Percentiles rank a stretch among this genome's conserved stretches.
Conservation (phyloP, 1,140 invertebrate species). For the Macrobrachium nipponense region DNA sequence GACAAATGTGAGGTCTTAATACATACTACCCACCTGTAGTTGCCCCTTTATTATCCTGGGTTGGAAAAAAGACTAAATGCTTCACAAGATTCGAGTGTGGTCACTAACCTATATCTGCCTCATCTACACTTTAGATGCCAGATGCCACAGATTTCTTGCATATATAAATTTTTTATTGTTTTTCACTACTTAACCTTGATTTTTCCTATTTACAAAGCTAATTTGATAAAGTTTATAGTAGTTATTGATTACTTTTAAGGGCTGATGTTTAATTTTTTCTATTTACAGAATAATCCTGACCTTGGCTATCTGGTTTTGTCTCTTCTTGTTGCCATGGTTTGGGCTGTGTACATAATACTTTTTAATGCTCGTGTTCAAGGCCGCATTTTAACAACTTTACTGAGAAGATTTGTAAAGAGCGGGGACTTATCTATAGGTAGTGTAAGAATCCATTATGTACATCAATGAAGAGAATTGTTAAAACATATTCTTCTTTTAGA, state of each 20-base stretch:
- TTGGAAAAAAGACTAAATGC: too few relatives aligned
- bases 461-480: background rate
- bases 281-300: slow-evolving; percentile 75
- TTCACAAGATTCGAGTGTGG: too few relatives aligned
- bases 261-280: background rate
- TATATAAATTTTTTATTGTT: too few relatives aligned
- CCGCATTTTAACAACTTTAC: slow-evolving; percentile 87
- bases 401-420: slow-evolving; percentile 84
- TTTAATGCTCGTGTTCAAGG: slow-evolving; percentile 94
- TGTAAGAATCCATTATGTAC: background rate
- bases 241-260: background rate
- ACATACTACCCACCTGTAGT: too few relatives aligned
- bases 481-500: background rate
- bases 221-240: background rate
- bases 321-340: slow-evolving; percentile 82
- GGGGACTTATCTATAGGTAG: slow-evolving; percentile 92
- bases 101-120: too few relatives aligned
- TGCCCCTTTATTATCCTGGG: too few relatives aligned
- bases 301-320: slow-evolving; percentile 86
- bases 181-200: too few relatives aligned
- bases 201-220: too few relatives aligned
- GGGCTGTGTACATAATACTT: slow-evolving; percentile 95
- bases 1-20: too few relatives aligned
- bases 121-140: too few relatives aligned
- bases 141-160: too few relatives aligned